A percentile compares a stretch with the other conserved stretches of the same genome.
Conservation (phyloP, 2,113 vertebrate species). For the Acanthochromis polyacanthus region DNA sequence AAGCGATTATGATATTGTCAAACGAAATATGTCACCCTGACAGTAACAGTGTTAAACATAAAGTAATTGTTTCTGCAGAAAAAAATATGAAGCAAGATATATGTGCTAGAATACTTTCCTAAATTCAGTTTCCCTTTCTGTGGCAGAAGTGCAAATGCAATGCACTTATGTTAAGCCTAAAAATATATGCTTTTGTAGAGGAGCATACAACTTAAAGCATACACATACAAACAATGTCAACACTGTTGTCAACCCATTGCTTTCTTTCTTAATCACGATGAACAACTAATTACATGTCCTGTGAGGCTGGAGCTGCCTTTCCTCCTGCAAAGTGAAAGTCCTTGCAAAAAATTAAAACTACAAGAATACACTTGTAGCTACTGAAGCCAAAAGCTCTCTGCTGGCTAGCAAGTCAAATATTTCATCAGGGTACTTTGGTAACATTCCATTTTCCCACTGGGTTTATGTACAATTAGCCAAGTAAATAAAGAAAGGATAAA, state of each 20-base stretch:
- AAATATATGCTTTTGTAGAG: background rate
- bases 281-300: background rate
- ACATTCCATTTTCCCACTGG: background rate
- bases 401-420: background rate
- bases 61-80: slow-evolving; percentile 1
- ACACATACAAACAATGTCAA: background rate
- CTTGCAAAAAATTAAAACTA: slow-evolving; percentile 4
- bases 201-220: background rate
- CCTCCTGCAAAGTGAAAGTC: slow-evolving; percentile 1
- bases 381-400: slow-evolving; percentile 12
- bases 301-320: background rate
- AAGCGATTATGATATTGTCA: slow-evolving; percentile 18
- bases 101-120: background rate
- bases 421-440: background rate
- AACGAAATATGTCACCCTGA: slow-evolving; percentile 4
- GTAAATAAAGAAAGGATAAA: slow-evolving; percentile 35
- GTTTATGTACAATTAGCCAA: slow-evolving; percentile 17
- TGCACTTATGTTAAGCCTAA: background rate
- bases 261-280: background rate
- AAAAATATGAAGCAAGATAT: background rate
- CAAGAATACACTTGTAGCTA: background rate
- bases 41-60: slow-evolving; percentile 11
- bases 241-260: background rate
- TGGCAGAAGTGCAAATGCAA: background rate
- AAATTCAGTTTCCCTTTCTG: background rate